A percentile compares a stretch with the other conserved stretches of the same genome.
Evolutionary conservation across 2,113 vertebrate species (phyloP).

Genomic region (Mastomys natalensis): DNA sequence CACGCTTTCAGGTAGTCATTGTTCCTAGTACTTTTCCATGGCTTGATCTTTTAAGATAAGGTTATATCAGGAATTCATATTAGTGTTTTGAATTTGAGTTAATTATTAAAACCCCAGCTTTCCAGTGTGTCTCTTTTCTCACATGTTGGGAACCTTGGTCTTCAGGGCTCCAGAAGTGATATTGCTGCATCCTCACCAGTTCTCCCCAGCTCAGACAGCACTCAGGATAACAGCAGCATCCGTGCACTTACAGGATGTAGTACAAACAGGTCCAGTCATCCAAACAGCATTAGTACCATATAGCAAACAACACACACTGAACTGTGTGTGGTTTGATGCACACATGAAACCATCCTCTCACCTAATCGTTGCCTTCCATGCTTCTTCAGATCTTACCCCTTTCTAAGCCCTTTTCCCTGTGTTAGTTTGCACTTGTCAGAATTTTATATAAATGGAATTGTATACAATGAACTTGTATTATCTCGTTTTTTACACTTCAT

Average conservation of each 20-base stretch:
- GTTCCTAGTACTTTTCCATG: neutral
- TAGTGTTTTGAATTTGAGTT: conserved; percentile 22
- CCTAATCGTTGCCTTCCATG: neutral
- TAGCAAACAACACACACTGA: neutral
- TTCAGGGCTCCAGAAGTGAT: conserved; percentile 2
- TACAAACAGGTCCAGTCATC: neutral
- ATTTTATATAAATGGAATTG: conserved; percentile 19
- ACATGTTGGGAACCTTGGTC: neutral
- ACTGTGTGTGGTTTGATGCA: neutral
- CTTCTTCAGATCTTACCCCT: neutral
- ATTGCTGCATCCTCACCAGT: neutral
- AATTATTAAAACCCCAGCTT: conserved; percentile 56
- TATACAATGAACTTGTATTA: neutral
- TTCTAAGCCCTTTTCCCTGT: neutral
- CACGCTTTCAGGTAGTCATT: neutral
- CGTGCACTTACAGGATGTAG: neutral
- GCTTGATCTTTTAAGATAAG: conserved; percentile 49
- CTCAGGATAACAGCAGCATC: neutral
- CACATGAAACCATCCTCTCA: neutral
- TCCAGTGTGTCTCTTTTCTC: conserved; percentile 12
- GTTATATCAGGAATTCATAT: conserved; percentile 20
- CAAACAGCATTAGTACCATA: conserved; percentile 2
- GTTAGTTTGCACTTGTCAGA: conserved; percentile 36
- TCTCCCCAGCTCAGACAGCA: neutral
- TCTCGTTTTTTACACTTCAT: neutral